Conservation (phyloP, 53 echinoderm and acorn worm species). For the Apostichopus leukothele region DNA sequence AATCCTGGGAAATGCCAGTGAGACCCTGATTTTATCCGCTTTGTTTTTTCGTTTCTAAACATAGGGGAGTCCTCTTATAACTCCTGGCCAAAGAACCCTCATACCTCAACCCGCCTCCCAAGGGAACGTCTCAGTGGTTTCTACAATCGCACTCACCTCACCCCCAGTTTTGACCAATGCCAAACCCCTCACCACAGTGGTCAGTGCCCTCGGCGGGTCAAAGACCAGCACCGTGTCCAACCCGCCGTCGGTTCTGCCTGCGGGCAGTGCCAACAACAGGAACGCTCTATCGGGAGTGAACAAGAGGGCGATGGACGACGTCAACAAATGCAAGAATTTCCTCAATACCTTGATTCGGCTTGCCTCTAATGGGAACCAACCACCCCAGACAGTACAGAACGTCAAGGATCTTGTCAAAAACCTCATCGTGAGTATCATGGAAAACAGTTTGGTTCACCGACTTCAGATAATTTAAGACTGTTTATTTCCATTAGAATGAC, state of each 20-base stretch:
- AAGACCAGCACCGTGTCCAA: conserved; percentile 35
- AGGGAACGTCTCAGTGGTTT: conserved; percentile 20
- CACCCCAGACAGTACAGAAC: conserved; percentile 88
- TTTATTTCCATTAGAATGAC: too few relatives aligned
- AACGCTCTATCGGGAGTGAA: conserved; percentile 13
- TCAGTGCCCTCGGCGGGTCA: conserved; percentile 26
- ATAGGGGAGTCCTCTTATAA: conserved; percentile 13
- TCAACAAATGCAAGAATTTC: conserved; percentile 97
- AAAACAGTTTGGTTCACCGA: too few relatives aligned
- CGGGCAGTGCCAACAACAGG: neutral
- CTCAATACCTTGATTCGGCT: conserved; percentile 93
- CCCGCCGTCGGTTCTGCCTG: neutral
- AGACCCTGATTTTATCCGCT: too few relatives aligned
- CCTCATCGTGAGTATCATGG: conserved; percentile 76
- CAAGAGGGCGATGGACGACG: conserved; percentile 81
- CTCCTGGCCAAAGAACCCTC: conserved; percentile 31
- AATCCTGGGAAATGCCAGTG: too few relatives aligned
- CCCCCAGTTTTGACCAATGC: conserved; percentile 42
- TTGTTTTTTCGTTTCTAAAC: neutral
- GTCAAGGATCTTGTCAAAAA: conserved; percentile 91
- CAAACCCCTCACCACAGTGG: conserved; percentile 36
- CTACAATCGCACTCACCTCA: conserved; percentile 45
- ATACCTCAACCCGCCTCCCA: conserved; percentile 34
- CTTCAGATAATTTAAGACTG: too few relatives aligned
- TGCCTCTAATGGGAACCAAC: conserved; percentile 95